phyloP scores from a whole-genome alignment of 2,888 invertebrate species.

The Tethea ocularis region DNA sequence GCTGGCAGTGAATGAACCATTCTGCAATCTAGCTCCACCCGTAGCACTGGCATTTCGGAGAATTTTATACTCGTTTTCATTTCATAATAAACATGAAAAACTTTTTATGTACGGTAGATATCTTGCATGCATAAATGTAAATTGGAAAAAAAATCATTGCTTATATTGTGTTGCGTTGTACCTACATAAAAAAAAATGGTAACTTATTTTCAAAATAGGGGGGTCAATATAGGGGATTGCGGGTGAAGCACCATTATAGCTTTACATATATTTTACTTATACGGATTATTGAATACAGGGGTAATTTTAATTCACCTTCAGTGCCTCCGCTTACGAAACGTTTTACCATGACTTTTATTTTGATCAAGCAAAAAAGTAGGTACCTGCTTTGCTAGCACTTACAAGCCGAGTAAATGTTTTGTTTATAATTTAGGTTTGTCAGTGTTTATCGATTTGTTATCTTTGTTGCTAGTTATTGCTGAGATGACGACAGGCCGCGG shows the following conservation, averaged over 20 bases:
- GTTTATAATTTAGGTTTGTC: constrained; percentile 28
- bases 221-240: no score
- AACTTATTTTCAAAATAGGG: no score
- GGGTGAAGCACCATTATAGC: no score
- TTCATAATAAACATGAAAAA: background rate
- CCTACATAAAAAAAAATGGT: constrained; percentile 23
- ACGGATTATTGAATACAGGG: no score
- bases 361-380: no score
- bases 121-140: no score
- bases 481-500: constrained; percentile 16
- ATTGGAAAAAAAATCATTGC: background rate
- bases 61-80: constrained; percentile 33
- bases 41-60: constrained; percentile 21
- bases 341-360: no score
- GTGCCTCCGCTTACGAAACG: no score
- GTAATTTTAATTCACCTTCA: no score
- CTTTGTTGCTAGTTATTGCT: constrained; percentile 36
- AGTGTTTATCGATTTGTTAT: constrained; percentile 31
- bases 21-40: constrained; percentile 26
- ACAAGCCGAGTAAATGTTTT: background rate
- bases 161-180: background rate
- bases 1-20: constrained; percentile 21
- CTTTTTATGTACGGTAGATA: background rate
- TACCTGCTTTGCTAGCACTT: no score
- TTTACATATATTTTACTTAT: no score